Base-by-base conservation (phyloP, 1,140 invertebrate genomes). In the Phymastichus coffea region DNA sequence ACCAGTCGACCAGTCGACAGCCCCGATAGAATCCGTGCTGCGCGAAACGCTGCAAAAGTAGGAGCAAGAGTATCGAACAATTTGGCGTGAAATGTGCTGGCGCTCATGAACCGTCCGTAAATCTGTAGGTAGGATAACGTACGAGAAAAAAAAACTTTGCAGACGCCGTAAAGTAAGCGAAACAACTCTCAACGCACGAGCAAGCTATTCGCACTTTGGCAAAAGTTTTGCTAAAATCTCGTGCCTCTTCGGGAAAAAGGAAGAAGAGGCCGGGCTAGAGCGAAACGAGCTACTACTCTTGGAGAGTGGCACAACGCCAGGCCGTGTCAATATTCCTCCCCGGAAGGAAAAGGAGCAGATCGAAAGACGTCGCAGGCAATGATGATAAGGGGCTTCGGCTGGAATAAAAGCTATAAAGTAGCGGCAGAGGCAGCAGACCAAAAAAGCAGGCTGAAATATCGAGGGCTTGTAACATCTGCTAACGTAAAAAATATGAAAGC, bases 381-480 rank as follows among this genome's bases (percentile, higher is more conserved):
- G 33, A 40, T 40, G 4, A 15, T 15, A 9, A 15, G 37, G 9
- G 37, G 37, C 10, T 6, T 9, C 4, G 37, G 37, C 4, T 15
- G 15, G 37, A 40, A 14, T 40, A 15, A 40, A n/a, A 40, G 37
- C 6, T 4, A 40, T 9, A 15, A 9, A 15, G 6, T 9, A 15
- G 9, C 37, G 10, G 15, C 10, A 14, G 37, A 40, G 15, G 10
- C 9, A 57, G 30, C 23, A 57, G 43, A 22, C 23, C 12, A 19
- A 15, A 6, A n/a, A 19, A n/a, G 26, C 25, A 14, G 26, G n/a
- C n/a, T n/a, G n/a, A n/a, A n/a, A n/a, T n/a, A n/a, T n/a, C n/a
- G n/a, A 46, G 17, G 33, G 54, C n/a, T 14, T 47, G 58, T 48
- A 61, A 61, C 51, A 61, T 61, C 58, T 61, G 58, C 22, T 47